Evolutionary conservation across 2,888 invertebrate genomes (phyloP), one percentile per base, ranked within the genome.

Genomic region (Eupithecia subumbrata): DNA sequence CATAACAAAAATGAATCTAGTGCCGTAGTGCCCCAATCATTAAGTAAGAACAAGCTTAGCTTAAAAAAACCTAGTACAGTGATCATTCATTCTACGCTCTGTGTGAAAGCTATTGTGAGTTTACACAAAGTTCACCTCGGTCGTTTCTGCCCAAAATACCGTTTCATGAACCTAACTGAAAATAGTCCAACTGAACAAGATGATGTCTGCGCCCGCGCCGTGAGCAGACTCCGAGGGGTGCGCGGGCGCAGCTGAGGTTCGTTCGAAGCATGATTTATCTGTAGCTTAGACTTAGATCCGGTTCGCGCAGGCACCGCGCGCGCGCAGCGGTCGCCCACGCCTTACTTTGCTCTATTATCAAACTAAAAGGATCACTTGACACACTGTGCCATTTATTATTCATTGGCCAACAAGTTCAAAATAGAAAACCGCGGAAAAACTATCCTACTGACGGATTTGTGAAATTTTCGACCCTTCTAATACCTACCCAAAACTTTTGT

Each of bases 261-360:
- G 84, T 84, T 85, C 85, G 84, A 79, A 84, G 85, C 88, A 89
- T 91, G 89, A 93, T 93, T 92, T 94, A 93, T 94, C 90, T 86
- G 85, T 82, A 82, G 83, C 87, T 86, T 88, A 92, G 93, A 94
- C 87, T 86, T 88, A 92, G 93, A 94, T 94, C 94, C 94, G 94
- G 94, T 92, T 93, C 85, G 88, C 86, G 87, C 85, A 84, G 83
- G 85, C 88, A 84, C 83, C 83, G 81, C 77, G 78, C 79, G 81
- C 83, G 81, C 77, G 78, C 79, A 81, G 83, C 84, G 78, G 84
- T 84, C 90, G 85, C 93, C 94, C 92, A 94, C 94, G 91, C 90
- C 89, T 88, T 86, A 88, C 86, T 90, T 87, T 89, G 88, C 89
- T 90, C 89, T 87, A 91, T 91, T 93, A 94, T 92, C 92, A 86